Evolutionary conservation across 2,888 invertebrate genomes (phyloP).

Genomic region (Drosophila peninsularis): DNA sequence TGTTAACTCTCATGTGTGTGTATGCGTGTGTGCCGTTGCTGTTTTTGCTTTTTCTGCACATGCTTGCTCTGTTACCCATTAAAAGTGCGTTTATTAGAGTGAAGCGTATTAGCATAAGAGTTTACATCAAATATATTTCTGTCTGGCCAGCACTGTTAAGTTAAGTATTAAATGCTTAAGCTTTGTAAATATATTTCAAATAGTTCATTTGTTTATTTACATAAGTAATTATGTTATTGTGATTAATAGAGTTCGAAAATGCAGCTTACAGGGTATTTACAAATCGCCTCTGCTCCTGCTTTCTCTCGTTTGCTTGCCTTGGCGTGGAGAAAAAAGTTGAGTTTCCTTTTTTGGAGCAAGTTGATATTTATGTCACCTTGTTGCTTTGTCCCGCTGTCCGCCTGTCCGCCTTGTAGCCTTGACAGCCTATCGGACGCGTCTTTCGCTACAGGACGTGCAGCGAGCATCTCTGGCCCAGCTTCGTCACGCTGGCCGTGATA

Average conservation of each 20-base stretch:
- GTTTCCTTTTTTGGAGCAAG: conserved; percentile 70
- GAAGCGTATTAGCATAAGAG: neutral
- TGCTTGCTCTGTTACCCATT: conserved; percentile 17
- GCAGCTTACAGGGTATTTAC: conserved; percentile 8
- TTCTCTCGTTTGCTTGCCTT: conserved; percentile 19
- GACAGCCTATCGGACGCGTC: conserved; percentile 42
- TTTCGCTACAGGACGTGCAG: conserved; percentile 14
- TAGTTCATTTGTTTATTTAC: neutral
- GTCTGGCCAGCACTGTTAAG: neutral
- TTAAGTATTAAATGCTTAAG: neutral
- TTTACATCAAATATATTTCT: neutral
- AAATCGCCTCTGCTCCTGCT: neutral
- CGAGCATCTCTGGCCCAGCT: conserved; percentile 12
- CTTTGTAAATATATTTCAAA: neutral
- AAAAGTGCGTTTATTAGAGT: neutral
- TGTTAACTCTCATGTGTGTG: neutral
- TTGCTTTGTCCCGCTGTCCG: conserved; percentile 34
- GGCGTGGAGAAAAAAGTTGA: conserved; percentile 43
- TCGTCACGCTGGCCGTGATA: conserved; percentile 52
- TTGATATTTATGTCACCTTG: conserved; percentile 77
- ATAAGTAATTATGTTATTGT: neutral
- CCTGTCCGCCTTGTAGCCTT: conserved; percentile 50
- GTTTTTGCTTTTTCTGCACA: neutral
- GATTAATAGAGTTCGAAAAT: neutral
- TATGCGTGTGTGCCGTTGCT: neutral